Evolutionary conservation across 1,140 invertebrate genomes (phyloP).

Genomic region (Ephestia elutella): DNA sequence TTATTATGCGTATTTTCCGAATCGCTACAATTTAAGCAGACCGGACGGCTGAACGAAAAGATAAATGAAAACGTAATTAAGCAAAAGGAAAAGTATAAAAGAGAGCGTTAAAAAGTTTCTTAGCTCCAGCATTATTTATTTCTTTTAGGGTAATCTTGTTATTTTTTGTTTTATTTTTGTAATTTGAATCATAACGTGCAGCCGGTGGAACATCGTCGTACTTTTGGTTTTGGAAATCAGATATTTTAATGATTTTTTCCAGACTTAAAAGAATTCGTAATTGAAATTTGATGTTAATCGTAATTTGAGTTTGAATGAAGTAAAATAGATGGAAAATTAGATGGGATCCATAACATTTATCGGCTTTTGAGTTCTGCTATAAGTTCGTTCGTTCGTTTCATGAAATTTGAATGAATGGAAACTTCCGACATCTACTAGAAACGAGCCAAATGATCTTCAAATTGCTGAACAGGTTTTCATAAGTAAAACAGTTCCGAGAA

Average conservation of each 20-base stretch:
- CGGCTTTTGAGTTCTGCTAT: no score
- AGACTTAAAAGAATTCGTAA: neutral
- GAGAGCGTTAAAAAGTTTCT: constrained; percentile 54
- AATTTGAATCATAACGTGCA: constrained; percentile 18
- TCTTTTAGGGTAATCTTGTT: constrained; percentile 40
- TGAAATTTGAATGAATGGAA: no score
- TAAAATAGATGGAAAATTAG: no score
- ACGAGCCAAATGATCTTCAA: no score
- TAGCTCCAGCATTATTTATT: constrained; percentile 52
- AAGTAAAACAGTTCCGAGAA: no score
- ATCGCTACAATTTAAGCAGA: constrained; percentile 21
- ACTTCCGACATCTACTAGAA: no score
- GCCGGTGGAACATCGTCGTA: neutral
- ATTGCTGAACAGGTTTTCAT: no score
- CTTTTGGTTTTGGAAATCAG: neutral
- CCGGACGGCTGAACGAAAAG: constrained; percentile 42
- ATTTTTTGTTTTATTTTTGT: constrained; percentile 33
- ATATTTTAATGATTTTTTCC: neutral
- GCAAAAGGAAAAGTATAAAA: constrained; percentile 55
- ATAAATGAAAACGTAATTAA: constrained; percentile 69
- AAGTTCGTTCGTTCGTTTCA: no score
- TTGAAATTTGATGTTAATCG: neutral
- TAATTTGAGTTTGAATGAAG: neutral
- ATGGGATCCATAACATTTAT: no score
- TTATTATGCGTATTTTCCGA: constrained; percentile 19